Evolutionary conservation across 2,113 vertebrate genomes (phyloP), one percentile per base, ranked within the genome.

Genomic region (Hypomesus transpacificus): DNA sequence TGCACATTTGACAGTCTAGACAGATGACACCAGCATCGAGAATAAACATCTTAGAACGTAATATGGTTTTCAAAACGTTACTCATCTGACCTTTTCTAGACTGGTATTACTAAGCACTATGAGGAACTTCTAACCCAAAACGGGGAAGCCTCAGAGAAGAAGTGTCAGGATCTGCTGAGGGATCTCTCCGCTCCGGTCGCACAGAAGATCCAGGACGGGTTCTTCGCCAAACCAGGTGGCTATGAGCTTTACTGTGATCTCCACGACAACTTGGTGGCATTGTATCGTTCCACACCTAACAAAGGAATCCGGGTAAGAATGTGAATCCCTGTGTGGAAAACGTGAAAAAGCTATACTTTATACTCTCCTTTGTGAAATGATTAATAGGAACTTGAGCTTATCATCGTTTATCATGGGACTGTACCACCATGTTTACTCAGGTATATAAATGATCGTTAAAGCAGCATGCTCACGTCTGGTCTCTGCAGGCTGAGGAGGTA

Each of bases 291-390:
- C 0, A 39, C 51, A 17, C 59, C 81, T 0, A 69, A 75, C 2
- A 90, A 88, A 57, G 88, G 87, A 26, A 64, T 85, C 11, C 69
- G 69, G 83, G 88, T 89, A 28, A 78, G 72, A 61, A 26, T 13
- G 21, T 1, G 22, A 9, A 46, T 46, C 39, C 39, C 9, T 11
- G 6, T 46, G 39, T 9, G 39, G 2, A 21, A 11, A 46, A 9
- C 1, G 39, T 1, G n/a, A n/a, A n/a, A n/a, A n/a, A n/a, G n/a
- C n/a, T 8, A 46, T 46, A 46, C 39, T 8, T 46, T 46, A 46
- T 4, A 14, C 22, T 24, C 58, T 24, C 26, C 26, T n/a, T 6
- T 60, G 13, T 16, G 21, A 14, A 17, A 26, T 28, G 21, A 5
- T 7, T 11, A 22, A 60, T 22, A 16, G 4, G n/a, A 13, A 26